These are phyloP conservation scores for Cyanoliseus patagonus DNA, from an alignment of 2,113 vertebrate species.

Conservation along the genomic window DNA sequence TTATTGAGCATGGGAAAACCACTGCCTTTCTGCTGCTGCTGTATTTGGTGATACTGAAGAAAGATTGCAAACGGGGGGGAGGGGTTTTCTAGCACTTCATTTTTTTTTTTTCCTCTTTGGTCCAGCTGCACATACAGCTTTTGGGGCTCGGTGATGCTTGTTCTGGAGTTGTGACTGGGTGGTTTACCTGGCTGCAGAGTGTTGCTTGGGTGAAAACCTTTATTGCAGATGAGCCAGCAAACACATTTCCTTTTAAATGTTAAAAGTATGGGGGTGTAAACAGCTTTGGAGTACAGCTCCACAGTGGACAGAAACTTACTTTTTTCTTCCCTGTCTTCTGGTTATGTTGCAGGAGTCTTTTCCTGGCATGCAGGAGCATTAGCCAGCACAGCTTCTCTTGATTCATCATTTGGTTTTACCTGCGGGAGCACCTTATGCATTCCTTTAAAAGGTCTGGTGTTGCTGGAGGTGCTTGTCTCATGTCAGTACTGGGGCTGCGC, in stretches of 20 bases:
- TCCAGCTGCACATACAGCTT: background rate
- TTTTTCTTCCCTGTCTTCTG: rapidly evolving
- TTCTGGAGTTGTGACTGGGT: background rate
- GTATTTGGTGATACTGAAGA: rapidly evolving
- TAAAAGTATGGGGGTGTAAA: background rate
- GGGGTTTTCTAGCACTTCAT: background rate
- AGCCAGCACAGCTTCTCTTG: rapidly evolving
- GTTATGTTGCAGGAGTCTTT: rapidly evolving
- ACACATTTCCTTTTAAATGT: background rate
- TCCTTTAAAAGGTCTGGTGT: background rate
- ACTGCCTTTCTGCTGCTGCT: background rate
- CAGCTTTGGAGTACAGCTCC: background rate
- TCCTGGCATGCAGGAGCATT: background rate
- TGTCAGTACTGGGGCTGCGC: background rate
- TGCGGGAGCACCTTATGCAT: rapidly evolving
- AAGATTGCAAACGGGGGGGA: background rate
- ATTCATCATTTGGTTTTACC: rapidly evolving
- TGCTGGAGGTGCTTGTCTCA: background rate
- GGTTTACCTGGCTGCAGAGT: background rate
- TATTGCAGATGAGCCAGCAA: background rate
- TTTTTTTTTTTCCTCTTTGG: background rate
- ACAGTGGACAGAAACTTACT: rapidly evolving
- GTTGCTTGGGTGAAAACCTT: background rate
- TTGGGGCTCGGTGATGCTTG: background rate
- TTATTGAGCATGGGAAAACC: background rate